A percentile compares a stretch with the other conserved stretches of the same genome.
phyloP scores from a whole-genome alignment of 2,888 invertebrate genomes.

The Stenolophus ochropezus region DNA sequence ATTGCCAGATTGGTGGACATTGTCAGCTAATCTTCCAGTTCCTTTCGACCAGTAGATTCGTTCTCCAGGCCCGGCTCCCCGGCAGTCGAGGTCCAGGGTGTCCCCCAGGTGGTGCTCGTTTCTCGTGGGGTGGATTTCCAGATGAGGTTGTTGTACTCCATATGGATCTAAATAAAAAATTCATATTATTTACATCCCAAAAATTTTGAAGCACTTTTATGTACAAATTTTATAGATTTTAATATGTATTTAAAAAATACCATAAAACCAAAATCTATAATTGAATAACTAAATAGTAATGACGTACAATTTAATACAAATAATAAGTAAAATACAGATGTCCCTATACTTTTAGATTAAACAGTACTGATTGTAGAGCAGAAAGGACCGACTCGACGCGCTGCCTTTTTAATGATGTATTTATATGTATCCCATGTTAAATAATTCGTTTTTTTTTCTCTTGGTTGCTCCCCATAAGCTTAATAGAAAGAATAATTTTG shows the following conservation, averaged over 20 bases:
- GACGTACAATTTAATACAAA: not conserved
- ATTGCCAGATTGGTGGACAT: constrained; percentile 76
- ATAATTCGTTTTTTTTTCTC: too few relatives aligned
- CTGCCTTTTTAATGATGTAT: too few relatives aligned
- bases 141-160: constrained; percentile 10
- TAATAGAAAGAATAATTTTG: too few relatives aligned
- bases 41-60: constrained; percentile 78
- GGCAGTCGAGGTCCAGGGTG: constrained; percentile 79
- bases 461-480: too few relatives aligned
- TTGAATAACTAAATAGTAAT: not conserved
- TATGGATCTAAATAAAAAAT: constrained; percentile 49
- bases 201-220: not conserved
- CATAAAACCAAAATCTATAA: not conserved
- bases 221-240: not conserved
- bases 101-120: constrained; percentile 77
- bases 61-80: constrained; percentile 75
- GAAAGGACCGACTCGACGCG: too few relatives aligned
- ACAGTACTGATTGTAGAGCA: too few relatives aligned
- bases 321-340: not conserved
- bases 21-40: constrained; percentile 76
- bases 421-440: too few relatives aligned
- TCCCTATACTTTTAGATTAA: too few relatives aligned
- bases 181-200: not conserved
- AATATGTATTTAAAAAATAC: not conserved
- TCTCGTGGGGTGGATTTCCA: constrained; percentile 70